phyloP scores from a whole-genome alignment of 2,888 invertebrate species.

The Mycalesis mineus region DNA sequence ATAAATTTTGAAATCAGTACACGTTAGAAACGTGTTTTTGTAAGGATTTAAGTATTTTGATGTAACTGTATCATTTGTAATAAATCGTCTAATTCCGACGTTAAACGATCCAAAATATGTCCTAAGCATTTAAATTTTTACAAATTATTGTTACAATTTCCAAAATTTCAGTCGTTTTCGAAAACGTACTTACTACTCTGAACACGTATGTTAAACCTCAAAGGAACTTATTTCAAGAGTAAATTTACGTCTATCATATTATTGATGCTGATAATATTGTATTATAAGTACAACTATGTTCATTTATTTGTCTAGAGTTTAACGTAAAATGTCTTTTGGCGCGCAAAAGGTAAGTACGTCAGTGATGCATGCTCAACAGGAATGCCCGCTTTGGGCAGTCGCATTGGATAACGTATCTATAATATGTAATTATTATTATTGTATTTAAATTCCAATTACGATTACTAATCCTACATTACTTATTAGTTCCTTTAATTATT shows the following conservation, averaged over 20 bases:
- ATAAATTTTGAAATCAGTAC: too few species aligned
- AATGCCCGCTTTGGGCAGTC: slow-evolving; percentile 20
- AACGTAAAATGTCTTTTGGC: slow-evolving; percentile 65
- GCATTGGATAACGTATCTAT: slow-evolving; percentile 16
- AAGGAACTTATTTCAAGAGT: slow-evolving; percentile 26
- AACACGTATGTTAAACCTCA: slow-evolving; percentile 22
- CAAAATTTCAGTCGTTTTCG: slow-evolving; percentile 27
- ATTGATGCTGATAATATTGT: slow-evolving; percentile 26
- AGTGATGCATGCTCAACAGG: slow-evolving; percentile 31
- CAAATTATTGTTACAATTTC: slow-evolving; percentile 21
- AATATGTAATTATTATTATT: slow-evolving; percentile 35
- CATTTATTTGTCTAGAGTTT: slow-evolving; percentile 33
- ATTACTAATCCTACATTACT: slow-evolving; percentile 52
- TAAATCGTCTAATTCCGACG: neutral
- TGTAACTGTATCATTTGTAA: neutral
- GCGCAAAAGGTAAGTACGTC: slow-evolving; percentile 51
- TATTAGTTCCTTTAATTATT: slow-evolving; percentile 61
- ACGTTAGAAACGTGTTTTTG: too few species aligned
- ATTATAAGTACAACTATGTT: slow-evolving; percentile 28
- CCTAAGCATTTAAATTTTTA: slow-evolving; percentile 14
- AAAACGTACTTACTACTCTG: slow-evolving; percentile 29
- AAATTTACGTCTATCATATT: slow-evolving; percentile 22
- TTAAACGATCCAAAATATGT: slow-evolving; percentile 19
- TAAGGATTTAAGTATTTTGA: neutral
- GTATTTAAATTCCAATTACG: slow-evolving; percentile 41